Evolutionary conservation across 2,113 vertebrate genomes (phyloP).

Genomic region (Trogon surrucura): DNA sequence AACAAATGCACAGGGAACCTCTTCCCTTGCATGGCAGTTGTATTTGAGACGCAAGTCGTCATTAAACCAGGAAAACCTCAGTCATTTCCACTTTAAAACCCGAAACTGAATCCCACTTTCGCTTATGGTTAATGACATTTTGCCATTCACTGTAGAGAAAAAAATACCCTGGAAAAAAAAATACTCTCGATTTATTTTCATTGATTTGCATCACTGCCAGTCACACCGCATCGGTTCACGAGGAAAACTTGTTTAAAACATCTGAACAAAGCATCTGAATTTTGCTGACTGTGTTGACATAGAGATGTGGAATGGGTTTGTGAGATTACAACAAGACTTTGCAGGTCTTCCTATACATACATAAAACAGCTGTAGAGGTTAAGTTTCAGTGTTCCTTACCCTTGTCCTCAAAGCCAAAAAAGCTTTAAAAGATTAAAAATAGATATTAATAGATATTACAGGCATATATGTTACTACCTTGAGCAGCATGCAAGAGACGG

Average conservation of each 20-base stretch:
- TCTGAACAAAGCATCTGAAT: background rate
- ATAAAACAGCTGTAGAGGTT: background rate
- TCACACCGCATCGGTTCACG: background rate
- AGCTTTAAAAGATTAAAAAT: background rate
- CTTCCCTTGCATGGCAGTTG: background rate
- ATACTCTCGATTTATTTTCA: background rate
- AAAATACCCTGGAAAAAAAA: background rate
- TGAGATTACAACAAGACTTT: background rate
- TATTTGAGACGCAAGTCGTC: background rate
- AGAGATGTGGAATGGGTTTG: background rate
- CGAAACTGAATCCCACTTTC: background rate
- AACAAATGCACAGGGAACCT: background rate
- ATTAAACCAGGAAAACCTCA: background rate
- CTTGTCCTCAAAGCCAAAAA: background rate
- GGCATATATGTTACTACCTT: background rate
- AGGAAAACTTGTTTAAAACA: background rate
- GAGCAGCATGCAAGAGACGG: background rate
- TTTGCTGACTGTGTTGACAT: background rate
- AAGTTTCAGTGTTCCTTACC: background rate
- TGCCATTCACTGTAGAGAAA: background rate
- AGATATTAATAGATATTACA: background rate
- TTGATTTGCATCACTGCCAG: background rate
- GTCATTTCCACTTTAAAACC: background rate
- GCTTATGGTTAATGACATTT: background rate
- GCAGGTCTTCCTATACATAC: background rate